phyloP scores from a whole-genome alignment of 2,797 vertebrate species.

The Pantherophis vulpinus region DNA sequence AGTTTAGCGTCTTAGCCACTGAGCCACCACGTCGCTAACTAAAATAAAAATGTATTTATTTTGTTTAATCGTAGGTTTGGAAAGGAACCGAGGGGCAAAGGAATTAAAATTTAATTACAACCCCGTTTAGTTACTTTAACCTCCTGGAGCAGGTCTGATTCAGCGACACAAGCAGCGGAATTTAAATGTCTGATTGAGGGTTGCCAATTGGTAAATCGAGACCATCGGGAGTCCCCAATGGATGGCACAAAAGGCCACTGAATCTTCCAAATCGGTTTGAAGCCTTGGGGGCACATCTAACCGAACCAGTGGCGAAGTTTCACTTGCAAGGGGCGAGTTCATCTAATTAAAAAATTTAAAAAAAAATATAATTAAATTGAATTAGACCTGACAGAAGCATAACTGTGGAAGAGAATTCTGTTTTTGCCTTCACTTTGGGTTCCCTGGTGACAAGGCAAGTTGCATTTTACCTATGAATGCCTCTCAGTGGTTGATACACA shows the following conservation, averaged over 20 bases:
- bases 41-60: no score
- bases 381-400: background rate
- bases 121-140: background rate
- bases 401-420: background rate
- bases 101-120: background rate
- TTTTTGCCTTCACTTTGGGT: background rate
- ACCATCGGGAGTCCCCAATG: background rate
- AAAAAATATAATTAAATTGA: background rate
- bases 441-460: background rate
- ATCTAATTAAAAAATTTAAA: no score
- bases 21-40: no score
- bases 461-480: background rate
- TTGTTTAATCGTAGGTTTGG: no score
- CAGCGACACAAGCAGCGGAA: background rate
- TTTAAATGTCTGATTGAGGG: background rate
- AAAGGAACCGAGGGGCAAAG: background rate
- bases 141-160: background rate
- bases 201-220: background rate
- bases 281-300: no score
- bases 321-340: background rate
- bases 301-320: no score
- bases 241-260: background rate
- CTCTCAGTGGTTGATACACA: background rate
- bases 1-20: no score
- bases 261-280: background rate